Percentiles rank a stretch among this genome's conserved stretches.
phyloP scores from a whole-genome alignment of 2,888 invertebrate genomes.

The Gibbula magus region DNA sequence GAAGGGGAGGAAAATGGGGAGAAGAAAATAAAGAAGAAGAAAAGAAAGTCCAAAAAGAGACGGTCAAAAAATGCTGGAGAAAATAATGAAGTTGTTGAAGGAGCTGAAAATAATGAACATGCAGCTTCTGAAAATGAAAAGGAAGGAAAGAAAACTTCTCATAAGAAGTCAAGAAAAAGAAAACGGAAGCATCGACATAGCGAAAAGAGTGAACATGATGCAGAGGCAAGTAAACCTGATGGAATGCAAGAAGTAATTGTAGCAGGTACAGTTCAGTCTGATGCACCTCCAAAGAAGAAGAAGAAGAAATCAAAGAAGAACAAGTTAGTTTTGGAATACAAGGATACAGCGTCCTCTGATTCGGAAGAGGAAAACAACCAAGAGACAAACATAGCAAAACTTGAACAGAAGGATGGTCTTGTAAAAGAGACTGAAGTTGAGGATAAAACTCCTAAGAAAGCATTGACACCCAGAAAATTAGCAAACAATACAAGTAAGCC shows the following conservation, averaged over 20 bases:
- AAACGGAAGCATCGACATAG: constrained; percentile 33
- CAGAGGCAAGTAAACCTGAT: constrained; percentile 32
- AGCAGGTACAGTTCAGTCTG: constrained; percentile 39
- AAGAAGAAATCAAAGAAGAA: constrained; percentile 50
- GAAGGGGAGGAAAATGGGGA: constrained; percentile 37
- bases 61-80: constrained; percentile 7
- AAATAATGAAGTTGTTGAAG: constrained; percentile 36
- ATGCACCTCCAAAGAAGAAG: constrained; percentile 40
- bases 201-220: constrained; percentile 29
- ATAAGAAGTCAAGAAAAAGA: constrained; percentile 40
- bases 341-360: constrained; percentile 31
- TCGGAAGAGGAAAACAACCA: constrained; percentile 27
- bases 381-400: constrained; percentile 33
- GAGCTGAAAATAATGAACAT: constrained; percentile 39
- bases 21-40: constrained; percentile 41
- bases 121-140: constrained; percentile 35
- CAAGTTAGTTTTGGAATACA: constrained; percentile 19
- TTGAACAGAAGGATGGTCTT: constrained; percentile 37
- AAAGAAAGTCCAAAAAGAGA: constrained; percentile 45
- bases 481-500: background rate
- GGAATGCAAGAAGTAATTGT: constrained; percentile 37
- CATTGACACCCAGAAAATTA: background rate
- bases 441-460: constrained; percentile 9
- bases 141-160: constrained; percentile 33
- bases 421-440: constrained; percentile 29